Percentiles rank a stretch among this genome's conserved stretches.
phyloP scores from a whole-genome alignment of 2,113 vertebrate species.

The Tenebrosternarchus preto region DNA sequence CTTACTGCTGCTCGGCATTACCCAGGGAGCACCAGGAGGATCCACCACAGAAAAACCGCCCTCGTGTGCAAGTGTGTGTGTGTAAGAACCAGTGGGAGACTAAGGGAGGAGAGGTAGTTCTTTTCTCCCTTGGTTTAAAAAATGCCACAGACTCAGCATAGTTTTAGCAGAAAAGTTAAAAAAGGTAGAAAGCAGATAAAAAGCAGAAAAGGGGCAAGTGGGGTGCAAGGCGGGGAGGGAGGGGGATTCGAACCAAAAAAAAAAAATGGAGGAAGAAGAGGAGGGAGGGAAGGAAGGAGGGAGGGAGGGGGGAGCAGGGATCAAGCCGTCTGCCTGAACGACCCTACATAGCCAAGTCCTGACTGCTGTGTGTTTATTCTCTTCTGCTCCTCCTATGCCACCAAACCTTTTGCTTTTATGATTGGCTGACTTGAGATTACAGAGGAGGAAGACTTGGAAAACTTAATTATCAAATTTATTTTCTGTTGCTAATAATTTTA shows the following conservation, averaged over 20 bases:
- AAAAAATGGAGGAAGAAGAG: neutral
- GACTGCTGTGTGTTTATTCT: neutral
- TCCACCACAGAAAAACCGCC: conserved; percentile 24
- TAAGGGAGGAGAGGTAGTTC: conserved; percentile 31
- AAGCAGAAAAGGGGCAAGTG: neutral
- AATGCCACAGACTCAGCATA: conserved; percentile 42
- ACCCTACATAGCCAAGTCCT: neutral
- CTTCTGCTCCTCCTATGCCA: neutral
- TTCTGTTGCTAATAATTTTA: neutral
- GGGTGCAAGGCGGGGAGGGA: too few species aligned
- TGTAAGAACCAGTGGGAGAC: neutral
- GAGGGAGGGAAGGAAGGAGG: neutral
- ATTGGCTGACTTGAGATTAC: neutral
- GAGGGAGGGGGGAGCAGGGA: neutral
- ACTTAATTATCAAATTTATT: neutral
- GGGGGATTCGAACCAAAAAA: too few species aligned
- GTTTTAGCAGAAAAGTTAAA: conserved; percentile 7
- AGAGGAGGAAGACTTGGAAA: neutral
- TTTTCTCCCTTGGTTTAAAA: conserved; percentile 15
- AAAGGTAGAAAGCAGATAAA: neutral
- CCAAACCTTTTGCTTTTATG: neutral
- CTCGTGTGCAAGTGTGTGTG: neutral
- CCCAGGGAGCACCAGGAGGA: conserved; percentile 47
- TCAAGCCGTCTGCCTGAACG: neutral
- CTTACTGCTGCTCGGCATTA: conserved; percentile 75